These are phyloP conservation scores for Rhea pennata DNA, from an alignment of 2,113 vertebrate genomes.

Conservation along the genomic window DNA sequence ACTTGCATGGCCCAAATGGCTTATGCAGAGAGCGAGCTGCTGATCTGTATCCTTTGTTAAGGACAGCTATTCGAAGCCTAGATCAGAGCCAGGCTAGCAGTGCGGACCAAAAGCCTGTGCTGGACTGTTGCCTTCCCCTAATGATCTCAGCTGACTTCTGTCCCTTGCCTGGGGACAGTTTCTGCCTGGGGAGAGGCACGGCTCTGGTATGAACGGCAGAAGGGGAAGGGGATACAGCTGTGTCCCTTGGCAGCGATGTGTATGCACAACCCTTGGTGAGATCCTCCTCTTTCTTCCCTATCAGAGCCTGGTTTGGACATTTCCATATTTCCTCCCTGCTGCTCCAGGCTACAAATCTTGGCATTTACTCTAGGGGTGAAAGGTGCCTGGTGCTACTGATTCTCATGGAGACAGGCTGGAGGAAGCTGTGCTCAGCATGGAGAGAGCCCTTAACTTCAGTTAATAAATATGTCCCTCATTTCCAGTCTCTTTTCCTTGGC, in stretches of 20 bases:
- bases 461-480: conserved; percentile 62
- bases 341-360: background rate
- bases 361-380: background rate
- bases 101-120: too few relatives aligned
- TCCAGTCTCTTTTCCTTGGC: conserved; percentile 54
- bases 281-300: background rate
- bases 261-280: background rate
- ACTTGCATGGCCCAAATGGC: background rate
- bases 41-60: background rate
- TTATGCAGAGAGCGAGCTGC: background rate
- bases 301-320: background rate
- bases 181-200: background rate
- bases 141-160: background rate
- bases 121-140: background rate
- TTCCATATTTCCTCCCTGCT: background rate
- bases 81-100: background rate
- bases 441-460: conserved; percentile 16
- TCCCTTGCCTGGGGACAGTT: background rate
- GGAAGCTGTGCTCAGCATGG: background rate
- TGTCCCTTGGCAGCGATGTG: rapidly evolving
- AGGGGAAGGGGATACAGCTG: background rate
- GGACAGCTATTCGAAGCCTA: background rate
- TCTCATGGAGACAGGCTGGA: background rate
- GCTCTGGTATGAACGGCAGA: background rate
- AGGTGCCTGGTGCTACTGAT: background rate